phyloP scores from a whole-genome alignment of 2,888 invertebrate species.

The Ectemnius lituratus region DNA sequence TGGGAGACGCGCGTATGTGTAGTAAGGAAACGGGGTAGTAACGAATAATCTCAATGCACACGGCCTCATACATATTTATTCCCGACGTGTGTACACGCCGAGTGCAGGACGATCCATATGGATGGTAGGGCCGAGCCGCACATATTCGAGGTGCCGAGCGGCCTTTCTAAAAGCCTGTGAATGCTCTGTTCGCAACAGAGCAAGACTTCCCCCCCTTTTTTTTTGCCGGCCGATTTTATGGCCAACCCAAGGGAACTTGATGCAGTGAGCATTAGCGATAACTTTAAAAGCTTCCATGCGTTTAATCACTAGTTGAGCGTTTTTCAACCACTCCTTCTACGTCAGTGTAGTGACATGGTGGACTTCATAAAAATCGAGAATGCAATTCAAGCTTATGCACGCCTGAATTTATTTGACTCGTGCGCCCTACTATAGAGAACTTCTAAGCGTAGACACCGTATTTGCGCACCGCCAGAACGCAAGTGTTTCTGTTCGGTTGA shows the following conservation, averaged over 20 bases:
- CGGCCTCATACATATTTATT: slow-evolving; percentile 67
- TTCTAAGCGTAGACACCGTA: too few species aligned
- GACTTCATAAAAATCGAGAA: slow-evolving; percentile 21
- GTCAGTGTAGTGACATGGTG: neutral
- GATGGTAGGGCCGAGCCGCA: slow-evolving; percentile 61
- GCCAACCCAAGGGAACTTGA: slow-evolving; percentile 30
- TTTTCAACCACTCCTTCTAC: neutral
- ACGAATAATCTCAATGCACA: slow-evolving; percentile 66
- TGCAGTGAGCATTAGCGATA: neutral
- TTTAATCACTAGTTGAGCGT: too few species aligned
- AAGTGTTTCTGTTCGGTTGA: neutral
- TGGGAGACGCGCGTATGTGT: slow-evolving; percentile 34
- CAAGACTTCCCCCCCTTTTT: slow-evolving; percentile 33
- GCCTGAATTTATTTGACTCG: slow-evolving; percentile 53
- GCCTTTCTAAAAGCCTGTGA: slow-evolving; percentile 51
- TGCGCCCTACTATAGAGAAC: neutral
- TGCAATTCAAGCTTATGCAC: slow-evolving; percentile 20
- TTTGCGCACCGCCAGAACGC: neutral
- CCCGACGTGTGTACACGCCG: slow-evolving; percentile 64
- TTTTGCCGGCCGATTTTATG: slow-evolving; percentile 53
- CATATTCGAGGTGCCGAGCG: slow-evolving; percentile 52
- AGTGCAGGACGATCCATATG: slow-evolving; percentile 67
- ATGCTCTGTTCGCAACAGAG: slow-evolving; percentile 33
- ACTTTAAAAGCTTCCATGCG: too few species aligned
- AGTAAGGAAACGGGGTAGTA: slow-evolving; percentile 58